phyloP scores from a whole-genome alignment of 2,113 vertebrate species.

The Sciurus niger region DNA sequence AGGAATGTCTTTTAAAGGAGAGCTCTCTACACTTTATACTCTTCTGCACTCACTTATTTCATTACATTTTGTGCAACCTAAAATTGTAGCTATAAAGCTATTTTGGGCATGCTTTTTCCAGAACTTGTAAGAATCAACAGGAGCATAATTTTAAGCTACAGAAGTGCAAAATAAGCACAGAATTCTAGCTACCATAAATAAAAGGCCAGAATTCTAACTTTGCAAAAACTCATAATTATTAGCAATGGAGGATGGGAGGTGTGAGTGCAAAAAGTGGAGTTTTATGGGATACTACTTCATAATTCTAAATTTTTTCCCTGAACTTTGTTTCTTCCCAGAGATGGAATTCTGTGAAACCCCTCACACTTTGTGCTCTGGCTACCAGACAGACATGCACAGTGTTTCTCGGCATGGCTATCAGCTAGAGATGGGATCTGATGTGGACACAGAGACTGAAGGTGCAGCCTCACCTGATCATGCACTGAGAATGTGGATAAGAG shows the following conservation, averaged over 20 bases:
- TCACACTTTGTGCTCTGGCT: slow-evolving; percentile 93
- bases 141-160: slow-evolving; percentile 76
- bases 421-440: slow-evolving; percentile 93
- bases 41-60: slow-evolving; percentile 65
- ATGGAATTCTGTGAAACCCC: slow-evolving; percentile 95
- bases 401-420: slow-evolving; percentile 92
- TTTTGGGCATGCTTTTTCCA: slow-evolving; percentile 69
- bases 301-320: slow-evolving; percentile 64
- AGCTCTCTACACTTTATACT: slow-evolving; percentile 53
- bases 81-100: slow-evolving; percentile 78
- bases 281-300: slow-evolving; percentile 34
- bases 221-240: slow-evolving; percentile 74
- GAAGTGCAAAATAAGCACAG: slow-evolving; percentile 79
- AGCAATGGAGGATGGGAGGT: not conserved
- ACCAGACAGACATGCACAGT: slow-evolving; percentile 90
- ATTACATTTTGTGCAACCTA: slow-evolving; percentile 75
- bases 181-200: slow-evolving; percentile 72
- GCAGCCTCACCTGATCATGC: slow-evolving; percentile 93
- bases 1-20: slow-evolving; percentile 70
- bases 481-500: slow-evolving; percentile 96
- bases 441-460: slow-evolving; percentile 95
- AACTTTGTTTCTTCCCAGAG: slow-evolving; percentile 89
- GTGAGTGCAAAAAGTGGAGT: slow-evolving; percentile 42
- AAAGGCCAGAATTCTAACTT: slow-evolving; percentile 76
- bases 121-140: slow-evolving; percentile 78